phyloP scores from a whole-genome alignment of 2,113 vertebrate genomes.

The Porphyrio hochstetteri region DNA sequence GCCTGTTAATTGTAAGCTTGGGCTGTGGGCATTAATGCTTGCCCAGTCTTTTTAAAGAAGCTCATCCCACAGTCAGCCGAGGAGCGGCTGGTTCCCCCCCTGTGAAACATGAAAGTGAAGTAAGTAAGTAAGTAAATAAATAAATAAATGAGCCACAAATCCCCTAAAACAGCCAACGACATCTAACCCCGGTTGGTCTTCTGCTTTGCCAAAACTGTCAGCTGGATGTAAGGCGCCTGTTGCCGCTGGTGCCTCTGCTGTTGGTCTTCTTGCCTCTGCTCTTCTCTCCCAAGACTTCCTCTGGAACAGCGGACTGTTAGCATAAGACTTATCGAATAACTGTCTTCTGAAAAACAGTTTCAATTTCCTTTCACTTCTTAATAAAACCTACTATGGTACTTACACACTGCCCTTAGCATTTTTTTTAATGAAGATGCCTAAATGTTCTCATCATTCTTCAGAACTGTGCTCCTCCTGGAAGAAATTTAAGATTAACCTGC shows the following conservation, averaged over 20 bases:
- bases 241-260: constrained; percentile 2
- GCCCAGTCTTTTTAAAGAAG: not conserved
- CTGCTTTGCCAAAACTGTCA: constrained; percentile 40
- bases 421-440: not conserved
- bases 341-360: constrained; percentile 45
- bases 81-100: not conserved
- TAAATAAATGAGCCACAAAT: not conserved
- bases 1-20: constrained; percentile 35
- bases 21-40: constrained; percentile 4
- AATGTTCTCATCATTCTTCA: constrained; percentile 9
- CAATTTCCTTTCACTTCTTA: constrained; percentile 1
- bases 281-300: constrained; percentile 47
- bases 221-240: not conserved
- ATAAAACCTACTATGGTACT: constrained; percentile 7
- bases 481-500: not conserved
- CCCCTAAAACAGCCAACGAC: constrained; percentile 24
- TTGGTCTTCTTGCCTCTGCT: constrained; percentile 12
- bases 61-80: not conserved
- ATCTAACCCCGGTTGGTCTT: constrained; percentile 8
- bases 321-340: constrained; percentile 54
- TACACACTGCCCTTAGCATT: not conserved
- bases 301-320: constrained; percentile 34
- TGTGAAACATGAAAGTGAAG: constrained; percentile 27
- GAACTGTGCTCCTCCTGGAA: not conserved
- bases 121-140: not conserved